phyloP scores from a whole-genome alignment of 2,888 invertebrate species.

The Pristionchus fissidentatus region DNA sequence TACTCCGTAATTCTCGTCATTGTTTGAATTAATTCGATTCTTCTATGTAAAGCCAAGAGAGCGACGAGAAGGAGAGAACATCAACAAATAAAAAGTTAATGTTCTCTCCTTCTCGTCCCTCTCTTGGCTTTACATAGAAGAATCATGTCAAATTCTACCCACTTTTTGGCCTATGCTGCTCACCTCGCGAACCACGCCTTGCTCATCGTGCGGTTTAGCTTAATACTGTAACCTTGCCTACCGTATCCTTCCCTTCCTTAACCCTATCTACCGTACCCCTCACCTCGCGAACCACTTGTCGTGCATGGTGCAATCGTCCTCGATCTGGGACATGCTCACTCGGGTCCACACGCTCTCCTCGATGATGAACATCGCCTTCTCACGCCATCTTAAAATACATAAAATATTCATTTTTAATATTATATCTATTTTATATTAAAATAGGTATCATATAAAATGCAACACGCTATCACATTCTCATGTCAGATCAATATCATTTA shows the following conservation, averaged over 20 bases:
- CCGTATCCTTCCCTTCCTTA: not conserved
- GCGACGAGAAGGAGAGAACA: too few species aligned
- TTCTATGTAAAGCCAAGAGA: too few species aligned
- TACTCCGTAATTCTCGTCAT: too few species aligned
- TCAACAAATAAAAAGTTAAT: too few species aligned
- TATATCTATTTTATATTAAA: too few species aligned
- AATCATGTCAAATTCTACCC: not conserved
- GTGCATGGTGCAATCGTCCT: conserved; percentile 87
- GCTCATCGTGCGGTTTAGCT: not conserved
- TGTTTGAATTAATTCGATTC: too few species aligned
- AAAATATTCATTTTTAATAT: not conserved
- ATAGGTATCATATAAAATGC: too few species aligned
- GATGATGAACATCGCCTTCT: conserved; percentile 80
- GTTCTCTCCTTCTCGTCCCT: not conserved
- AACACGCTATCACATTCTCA: too few species aligned
- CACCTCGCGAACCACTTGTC: conserved; percentile 89
- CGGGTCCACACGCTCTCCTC: conserved; percentile 77
- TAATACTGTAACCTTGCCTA: not conserved
- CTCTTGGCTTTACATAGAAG: not conserved
- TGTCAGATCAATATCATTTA: too few species aligned
- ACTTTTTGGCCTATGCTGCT: not conserved
- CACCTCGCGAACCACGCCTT: not conserved
- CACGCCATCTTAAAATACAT: conserved; percentile 57
- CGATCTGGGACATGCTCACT: conserved; percentile 94
- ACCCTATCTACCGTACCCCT: not conserved